Percentiles rank a stretch among this genome's conserved stretches.
Evolutionary conservation across 2,113 vertebrate genomes (phyloP).

Genomic region (Columba livia): DNA sequence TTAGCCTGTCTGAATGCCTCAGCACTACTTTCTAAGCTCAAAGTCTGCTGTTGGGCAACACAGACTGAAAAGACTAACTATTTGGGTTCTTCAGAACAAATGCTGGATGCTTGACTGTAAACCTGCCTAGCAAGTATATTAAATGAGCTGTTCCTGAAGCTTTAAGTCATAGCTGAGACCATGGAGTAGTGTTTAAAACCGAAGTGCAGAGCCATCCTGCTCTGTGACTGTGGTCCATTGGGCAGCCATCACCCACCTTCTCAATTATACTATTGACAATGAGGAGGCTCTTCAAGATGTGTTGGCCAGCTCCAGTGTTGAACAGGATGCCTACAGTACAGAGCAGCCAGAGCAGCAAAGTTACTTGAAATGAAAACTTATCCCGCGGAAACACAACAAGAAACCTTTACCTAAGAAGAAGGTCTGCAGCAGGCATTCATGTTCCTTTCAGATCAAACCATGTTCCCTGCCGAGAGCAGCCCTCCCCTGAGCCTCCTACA

Average conservation of each 20-base stretch:
- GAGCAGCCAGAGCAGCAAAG: not conserved
- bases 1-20: not conserved
- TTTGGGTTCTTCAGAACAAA: not conserved
- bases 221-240: not conserved
- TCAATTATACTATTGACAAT: constrained; percentile 91
- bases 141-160: not conserved
- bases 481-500: not conserved
- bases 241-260: constrained; percentile 76
- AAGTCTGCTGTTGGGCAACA: not conserved
- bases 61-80: not conserved
- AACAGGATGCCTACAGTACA: constrained; percentile 85
- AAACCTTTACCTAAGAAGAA: not conserved
- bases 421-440: not conserved
- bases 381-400: not conserved
- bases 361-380: not conserved
- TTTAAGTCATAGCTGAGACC: not conserved
- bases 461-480: not conserved
- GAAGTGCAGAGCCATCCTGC: not conserved
- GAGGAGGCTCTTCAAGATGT: constrained; percentile 88
- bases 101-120: not conserved
- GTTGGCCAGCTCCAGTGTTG: constrained; percentile 90
- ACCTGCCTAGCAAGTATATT: not conserved
- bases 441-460: not conserved
- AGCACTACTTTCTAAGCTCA: not conserved
- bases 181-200: not conserved